Percentiles rank a stretch among this genome's conserved stretches.
These are phyloP conservation scores for Elysia crispata DNA, from an alignment of 2,888 invertebrate genomes.

Conservation along the genomic window DNA sequence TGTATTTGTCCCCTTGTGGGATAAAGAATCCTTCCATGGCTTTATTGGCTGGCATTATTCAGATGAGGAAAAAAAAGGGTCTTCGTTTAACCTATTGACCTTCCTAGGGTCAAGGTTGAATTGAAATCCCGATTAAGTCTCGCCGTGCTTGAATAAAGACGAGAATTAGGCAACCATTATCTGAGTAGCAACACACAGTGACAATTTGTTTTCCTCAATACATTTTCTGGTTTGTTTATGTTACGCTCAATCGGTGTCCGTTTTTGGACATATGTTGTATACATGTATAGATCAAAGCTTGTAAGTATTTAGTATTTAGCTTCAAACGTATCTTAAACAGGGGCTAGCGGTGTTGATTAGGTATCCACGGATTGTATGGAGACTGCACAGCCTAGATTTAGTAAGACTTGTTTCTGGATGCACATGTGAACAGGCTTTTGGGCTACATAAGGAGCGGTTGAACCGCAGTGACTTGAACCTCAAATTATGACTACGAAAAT, in stretches of 20 bases:
- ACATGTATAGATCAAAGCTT: too few species aligned
- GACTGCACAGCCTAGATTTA: conserved; percentile 49
- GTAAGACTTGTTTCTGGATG: conserved; percentile 44
- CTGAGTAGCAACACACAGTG: conserved; percentile 58
- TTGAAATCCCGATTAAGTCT: conserved; percentile 55
- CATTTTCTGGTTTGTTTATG: conserved; percentile 17
- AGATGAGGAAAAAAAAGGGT: not conserved
- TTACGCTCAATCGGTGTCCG: too few species aligned
- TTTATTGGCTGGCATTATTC: too few species aligned
- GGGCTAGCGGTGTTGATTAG: conserved; percentile 24
- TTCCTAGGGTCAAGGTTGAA: conserved; percentile 51
- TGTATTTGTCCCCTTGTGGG: too few species aligned
- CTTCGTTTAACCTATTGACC: conserved; percentile 38
- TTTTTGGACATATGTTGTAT: too few species aligned
- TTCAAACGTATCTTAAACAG: not conserved
- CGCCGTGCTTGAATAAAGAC: conserved; percentile 56
- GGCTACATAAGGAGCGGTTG: conserved; percentile 46
- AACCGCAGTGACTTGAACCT: conserved; percentile 47
- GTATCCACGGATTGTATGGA: conserved; percentile 58
- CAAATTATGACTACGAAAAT: conserved; percentile 80
- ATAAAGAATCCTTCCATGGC: too few species aligned
- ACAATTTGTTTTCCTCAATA: conserved; percentile 52
- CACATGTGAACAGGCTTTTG: conserved; percentile 52
- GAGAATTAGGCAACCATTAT: conserved; percentile 58
- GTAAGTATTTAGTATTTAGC: not conserved